These are phyloP conservation scores for Tetragonisca angustula DNA, from an alignment of 2,888 invertebrate genomes.

Conservation along the genomic window DNA sequence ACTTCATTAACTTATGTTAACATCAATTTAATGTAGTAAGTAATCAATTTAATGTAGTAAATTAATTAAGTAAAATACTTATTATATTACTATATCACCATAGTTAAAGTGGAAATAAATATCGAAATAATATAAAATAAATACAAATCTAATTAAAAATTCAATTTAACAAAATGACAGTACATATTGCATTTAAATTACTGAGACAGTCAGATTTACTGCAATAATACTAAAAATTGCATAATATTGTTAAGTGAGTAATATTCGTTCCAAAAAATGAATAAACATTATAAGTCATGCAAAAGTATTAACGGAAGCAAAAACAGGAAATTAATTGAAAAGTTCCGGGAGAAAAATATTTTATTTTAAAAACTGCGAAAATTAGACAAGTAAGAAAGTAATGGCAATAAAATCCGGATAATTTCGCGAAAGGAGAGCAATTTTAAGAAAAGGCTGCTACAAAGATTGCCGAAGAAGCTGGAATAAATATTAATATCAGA, in stretches of 20 bases:
- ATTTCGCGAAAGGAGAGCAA: background rate
- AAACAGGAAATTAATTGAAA: background rate
- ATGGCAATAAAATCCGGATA: background rate
- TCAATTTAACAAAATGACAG: too few relatives aligned
- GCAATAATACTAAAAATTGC: background rate
- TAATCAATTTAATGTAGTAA: too few relatives aligned
- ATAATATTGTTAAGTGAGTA: too few relatives aligned
- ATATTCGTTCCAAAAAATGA: background rate
- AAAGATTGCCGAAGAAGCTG: background rate
- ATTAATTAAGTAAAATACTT: too few relatives aligned
- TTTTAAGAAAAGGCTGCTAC: background rate
- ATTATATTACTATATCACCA: too few relatives aligned
- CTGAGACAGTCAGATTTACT: background rate
- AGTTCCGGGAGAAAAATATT: background rate
- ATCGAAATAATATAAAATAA: too few relatives aligned
- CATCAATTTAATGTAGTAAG: too few relatives aligned
- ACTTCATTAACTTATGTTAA: too few relatives aligned
- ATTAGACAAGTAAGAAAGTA: background rate
- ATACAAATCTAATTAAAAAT: too few relatives aligned
- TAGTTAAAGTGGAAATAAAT: too few relatives aligned
- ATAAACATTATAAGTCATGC: background rate
- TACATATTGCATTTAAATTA: background rate
- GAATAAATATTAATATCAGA: too few relatives aligned
- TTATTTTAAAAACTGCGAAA: background rate
- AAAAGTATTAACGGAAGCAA: too few relatives aligned